These are phyloP conservation scores for Cebus imitator DNA, from an alignment of 2,113 vertebrate genomes.

Conservation along the genomic window DNA sequence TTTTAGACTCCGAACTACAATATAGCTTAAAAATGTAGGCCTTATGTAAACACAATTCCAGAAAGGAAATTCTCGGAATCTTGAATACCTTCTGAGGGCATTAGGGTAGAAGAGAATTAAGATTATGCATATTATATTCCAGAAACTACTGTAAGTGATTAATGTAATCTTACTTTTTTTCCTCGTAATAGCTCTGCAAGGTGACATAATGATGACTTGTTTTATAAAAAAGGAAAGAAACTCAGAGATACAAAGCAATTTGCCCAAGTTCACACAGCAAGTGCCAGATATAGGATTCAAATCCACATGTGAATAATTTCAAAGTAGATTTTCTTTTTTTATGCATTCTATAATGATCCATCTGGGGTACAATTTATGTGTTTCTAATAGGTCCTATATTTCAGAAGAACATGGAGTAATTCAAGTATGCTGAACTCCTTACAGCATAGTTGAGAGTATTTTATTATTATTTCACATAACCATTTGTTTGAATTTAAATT, in stretches of 20 bases:
- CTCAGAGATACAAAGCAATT: background rate
- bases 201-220: background rate
- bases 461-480: background rate
- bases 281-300: background rate
- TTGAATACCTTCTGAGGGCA: background rate
- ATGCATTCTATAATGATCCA: background rate
- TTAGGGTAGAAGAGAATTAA: fast-evolving
- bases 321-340: background rate
- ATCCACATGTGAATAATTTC: background rate
- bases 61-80: background rate
- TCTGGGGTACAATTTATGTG: background rate
- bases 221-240: background rate
- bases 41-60: background rate
- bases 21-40: background rate
- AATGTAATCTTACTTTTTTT: background rate
- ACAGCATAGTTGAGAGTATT: background rate
- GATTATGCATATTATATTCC: background rate
- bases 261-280: conserved; percentile 16
- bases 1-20: background rate
- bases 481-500: background rate
- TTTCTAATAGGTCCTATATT: background rate
- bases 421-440: background rate
- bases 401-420: background rate
- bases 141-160: background rate
- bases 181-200: background rate